These are phyloP conservation scores for Synanthedon andrenaeformis DNA, from an alignment of 2,888 invertebrate genomes.

Conservation along the genomic window DNA sequence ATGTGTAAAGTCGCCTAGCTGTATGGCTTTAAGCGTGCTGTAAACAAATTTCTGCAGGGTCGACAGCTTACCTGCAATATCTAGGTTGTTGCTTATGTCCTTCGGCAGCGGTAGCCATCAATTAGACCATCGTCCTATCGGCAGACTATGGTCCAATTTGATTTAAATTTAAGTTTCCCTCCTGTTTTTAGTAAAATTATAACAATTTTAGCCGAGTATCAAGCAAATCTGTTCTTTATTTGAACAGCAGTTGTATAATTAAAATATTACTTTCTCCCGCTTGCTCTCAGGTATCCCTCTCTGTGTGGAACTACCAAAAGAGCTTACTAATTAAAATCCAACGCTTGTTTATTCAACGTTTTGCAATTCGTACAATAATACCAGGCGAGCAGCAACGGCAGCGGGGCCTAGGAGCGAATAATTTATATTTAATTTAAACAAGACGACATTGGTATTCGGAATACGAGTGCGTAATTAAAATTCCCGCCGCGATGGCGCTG, in stretches of 20 bases:
- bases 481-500: constrained; percentile 61
- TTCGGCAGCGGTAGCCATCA: too few species aligned
- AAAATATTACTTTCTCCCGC: background rate
- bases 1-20: too few species aligned
- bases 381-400: constrained; percentile 55
- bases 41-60: too few species aligned
- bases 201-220: constrained; percentile 12
- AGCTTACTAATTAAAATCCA: constrained; percentile 55
- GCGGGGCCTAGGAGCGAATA: constrained; percentile 65
- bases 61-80: too few species aligned
- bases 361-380: constrained; percentile 47
- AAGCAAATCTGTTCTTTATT: constrained; percentile 16
- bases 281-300: background rate
- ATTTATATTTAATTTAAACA: constrained; percentile 72
- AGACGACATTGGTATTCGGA: constrained; percentile 71
- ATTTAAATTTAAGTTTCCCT: too few species aligned
- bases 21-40: too few species aligned
- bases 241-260: constrained; percentile 19
- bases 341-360: constrained; percentile 58
- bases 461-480: constrained; percentile 71
- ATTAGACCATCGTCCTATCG: too few species aligned
- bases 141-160: too few species aligned
- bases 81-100: too few species aligned
- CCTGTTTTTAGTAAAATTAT: too few species aligned
- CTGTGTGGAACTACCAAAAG: constrained; percentile 11